Evolutionary conservation across 2,888 invertebrate genomes (phyloP).

Genomic region (Drosophila antonietae): DNA sequence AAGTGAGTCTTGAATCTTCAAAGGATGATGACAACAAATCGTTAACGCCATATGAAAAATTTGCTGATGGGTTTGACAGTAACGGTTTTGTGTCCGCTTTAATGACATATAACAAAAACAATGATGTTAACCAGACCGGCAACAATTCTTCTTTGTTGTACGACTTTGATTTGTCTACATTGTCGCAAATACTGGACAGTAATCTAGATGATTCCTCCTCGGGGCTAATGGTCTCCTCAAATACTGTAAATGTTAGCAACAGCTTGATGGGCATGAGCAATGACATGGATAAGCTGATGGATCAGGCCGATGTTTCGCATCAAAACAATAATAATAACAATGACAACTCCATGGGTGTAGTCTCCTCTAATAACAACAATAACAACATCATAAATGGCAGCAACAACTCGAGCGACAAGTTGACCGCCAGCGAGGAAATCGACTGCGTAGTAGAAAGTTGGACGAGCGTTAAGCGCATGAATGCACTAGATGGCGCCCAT

Average conservation of each 20-base stretch:
- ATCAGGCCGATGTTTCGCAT: conserved; percentile 59
- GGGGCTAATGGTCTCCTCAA: conserved; percentile 60
- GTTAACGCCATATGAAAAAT: conserved; percentile 79
- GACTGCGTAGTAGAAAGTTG: conserved; percentile 80
- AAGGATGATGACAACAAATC: conserved; percentile 79
- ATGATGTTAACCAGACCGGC: conserved; percentile 53
- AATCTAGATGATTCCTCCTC: conserved; percentile 60
- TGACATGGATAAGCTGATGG: conserved; percentile 75
- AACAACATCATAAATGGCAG: conserved; percentile 59
- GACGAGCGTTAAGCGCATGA: conserved; percentile 81
- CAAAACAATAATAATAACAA: conserved; percentile 65
- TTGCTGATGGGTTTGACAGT: conserved; percentile 82
- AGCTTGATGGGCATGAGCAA: conserved; percentile 62
- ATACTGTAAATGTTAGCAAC: conserved; percentile 66
- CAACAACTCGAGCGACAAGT: conserved; percentile 62
- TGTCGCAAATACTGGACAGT: conserved; percentile 70
- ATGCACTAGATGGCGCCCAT: conserved; percentile 62
- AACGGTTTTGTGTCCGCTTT: conserved; percentile 81
- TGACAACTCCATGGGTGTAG: conserved; percentile 39
- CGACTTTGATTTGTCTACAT: conserved; percentile 71
- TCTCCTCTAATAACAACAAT: conserved; percentile 53
- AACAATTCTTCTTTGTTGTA: conserved; percentile 71
- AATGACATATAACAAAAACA: conserved; percentile 72
- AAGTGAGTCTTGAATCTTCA: conserved; percentile 65
- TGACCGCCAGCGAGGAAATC: conserved; percentile 77